Conservation (phyloP, 2,888 invertebrate species). For the Machimus atricapillus region DNA sequence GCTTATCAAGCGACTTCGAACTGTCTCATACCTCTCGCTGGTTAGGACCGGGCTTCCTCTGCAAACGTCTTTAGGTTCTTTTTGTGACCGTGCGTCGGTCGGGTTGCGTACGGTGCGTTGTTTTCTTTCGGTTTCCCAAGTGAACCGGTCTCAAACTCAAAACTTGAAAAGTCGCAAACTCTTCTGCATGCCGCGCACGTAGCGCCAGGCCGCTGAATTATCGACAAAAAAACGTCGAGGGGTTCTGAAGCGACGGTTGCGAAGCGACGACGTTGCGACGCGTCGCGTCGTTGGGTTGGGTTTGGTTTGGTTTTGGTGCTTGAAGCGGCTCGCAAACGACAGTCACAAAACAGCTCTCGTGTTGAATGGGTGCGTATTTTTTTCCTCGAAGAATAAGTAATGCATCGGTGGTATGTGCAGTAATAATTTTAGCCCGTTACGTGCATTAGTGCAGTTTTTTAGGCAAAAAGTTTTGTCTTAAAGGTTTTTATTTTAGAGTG, state of each 20-base stretch:
- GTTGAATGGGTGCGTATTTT: neutral
- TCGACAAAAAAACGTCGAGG: neutral
- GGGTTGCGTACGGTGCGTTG: neutral
- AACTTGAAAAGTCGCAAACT: too few species aligned
- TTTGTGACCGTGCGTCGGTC: neutral
- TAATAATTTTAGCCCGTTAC: neutral
- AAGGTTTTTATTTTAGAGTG: neutral
- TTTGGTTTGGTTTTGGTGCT: neutral
- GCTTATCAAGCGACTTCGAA: neutral
- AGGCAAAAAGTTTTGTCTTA: neutral
- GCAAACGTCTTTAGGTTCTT: neutral
- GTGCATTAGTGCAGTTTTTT: neutral
- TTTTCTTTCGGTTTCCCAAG: neutral
- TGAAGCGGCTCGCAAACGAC: neutral
- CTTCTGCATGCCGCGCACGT: neutral
- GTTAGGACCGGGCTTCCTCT: neutral
- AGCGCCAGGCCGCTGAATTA: neutral
- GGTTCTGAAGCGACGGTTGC: neutral
- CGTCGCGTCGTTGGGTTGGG: neutral
- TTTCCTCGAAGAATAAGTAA: neutral
- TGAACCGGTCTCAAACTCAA: neutral
- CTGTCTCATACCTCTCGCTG: neutral
- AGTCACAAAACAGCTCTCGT: slow-evolving; percentile 18
- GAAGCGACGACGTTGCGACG: too few species aligned
- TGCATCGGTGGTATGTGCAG: neutral